Evolutionary conservation across 1,140 invertebrate genomes (phyloP).

Genomic region (Drosophila pandora): DNA sequence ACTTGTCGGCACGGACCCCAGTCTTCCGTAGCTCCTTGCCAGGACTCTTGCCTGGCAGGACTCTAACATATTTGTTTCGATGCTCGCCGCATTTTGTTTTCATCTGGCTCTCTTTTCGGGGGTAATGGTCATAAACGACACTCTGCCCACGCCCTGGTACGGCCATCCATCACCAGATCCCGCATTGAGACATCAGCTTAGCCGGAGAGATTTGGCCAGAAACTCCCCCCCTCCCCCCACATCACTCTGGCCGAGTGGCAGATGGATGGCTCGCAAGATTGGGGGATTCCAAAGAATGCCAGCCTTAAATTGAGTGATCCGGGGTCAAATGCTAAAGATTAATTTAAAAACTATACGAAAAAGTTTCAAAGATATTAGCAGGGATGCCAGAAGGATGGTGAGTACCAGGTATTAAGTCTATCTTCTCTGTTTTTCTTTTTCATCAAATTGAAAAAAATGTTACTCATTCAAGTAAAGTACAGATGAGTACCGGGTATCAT

Average conservation of each 20-base stretch:
- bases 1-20: constrained; percentile 24
- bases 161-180: constrained; percentile 50
- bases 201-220: neutral
- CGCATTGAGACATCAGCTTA: constrained; percentile 48
- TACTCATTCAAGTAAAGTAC: too few relatives aligned
- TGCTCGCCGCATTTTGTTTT: neutral
- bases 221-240: neutral
- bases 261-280: too few relatives aligned
- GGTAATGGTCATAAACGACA: constrained; percentile 56
- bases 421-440: too few relatives aligned
- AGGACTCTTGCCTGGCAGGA: constrained; percentile 2
- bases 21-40: neutral
- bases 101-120: neutral
- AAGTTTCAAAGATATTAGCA: too few relatives aligned
- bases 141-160: neutral
- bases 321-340: too few relatives aligned
- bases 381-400: too few relatives aligned
- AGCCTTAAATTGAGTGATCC: neutral
- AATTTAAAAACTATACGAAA: too few relatives aligned
- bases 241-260: too few relatives aligned
- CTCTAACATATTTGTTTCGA: constrained; percentile 38
- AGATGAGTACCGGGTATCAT: too few relatives aligned
- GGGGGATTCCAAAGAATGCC: neutral
- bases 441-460: too few relatives aligned
- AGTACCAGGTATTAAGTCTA: too few relatives aligned